Percentiles rank a stretch among this genome's conserved stretches.
Evolutionary conservation across 2,113 vertebrate species (phyloP).

Genomic region (Paratilapia polleni): DNA sequence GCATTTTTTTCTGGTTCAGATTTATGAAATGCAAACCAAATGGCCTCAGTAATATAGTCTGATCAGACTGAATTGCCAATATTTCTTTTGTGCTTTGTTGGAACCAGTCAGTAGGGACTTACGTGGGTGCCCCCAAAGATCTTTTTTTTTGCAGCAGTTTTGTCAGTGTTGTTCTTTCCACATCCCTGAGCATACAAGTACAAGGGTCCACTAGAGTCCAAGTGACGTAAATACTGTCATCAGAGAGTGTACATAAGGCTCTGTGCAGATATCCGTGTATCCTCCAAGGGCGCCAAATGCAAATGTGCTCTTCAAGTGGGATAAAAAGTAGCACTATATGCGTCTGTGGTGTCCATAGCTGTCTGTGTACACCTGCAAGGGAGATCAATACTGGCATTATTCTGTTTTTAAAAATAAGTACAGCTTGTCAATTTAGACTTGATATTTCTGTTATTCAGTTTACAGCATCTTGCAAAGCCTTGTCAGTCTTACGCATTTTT

Average conservation of each 20-base stretch:
- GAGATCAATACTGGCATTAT: background rate
- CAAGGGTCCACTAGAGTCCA: background rate
- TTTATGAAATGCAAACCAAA: background rate
- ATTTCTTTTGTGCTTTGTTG: background rate
- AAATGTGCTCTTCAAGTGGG: background rate
- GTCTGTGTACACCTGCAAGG: too few species aligned
- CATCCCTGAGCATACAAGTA: background rate
- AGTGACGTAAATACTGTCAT: background rate
- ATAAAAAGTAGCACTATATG: background rate
- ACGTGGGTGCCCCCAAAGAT: background rate
- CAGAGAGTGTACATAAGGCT: background rate
- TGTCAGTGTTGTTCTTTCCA: background rate
- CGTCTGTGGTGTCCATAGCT: background rate
- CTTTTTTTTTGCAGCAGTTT: background rate
- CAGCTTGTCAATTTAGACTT: background rate
- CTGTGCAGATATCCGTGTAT: background rate
- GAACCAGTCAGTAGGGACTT: background rate
- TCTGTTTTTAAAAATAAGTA: background rate
- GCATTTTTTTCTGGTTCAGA: background rate
- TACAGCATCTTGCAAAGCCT: accelerated
- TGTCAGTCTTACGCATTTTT: accelerated
- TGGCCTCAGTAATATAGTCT: background rate
- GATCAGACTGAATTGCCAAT: background rate
- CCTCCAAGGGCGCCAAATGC: background rate
- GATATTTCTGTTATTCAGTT: background rate